These are phyloP conservation scores for Cataglyphis livida DNA, from an alignment of 2,888 invertebrate species.

Conservation along the genomic window DNA sequence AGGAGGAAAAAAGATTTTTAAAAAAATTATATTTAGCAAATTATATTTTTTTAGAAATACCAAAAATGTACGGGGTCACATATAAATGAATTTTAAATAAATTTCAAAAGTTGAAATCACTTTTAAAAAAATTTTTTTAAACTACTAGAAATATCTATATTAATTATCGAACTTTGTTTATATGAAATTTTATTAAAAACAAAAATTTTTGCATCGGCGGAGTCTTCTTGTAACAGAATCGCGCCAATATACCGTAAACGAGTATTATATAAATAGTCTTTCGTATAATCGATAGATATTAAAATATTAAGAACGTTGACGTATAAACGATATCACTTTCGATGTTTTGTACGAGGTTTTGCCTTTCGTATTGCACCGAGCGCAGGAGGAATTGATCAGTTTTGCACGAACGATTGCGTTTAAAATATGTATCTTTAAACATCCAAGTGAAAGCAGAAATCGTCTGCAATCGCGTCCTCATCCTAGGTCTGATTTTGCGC, in stretches of 20 bases:
- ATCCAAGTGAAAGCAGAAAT: constrained; percentile 67
- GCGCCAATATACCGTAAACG: background rate
- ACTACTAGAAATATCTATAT: background rate
- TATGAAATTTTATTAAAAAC: background rate
- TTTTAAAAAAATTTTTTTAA: background rate
- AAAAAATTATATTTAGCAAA: constrained; percentile 7
- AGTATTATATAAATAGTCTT: background rate
- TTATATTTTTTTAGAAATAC: background rate
- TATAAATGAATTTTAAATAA: background rate
- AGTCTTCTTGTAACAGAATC: background rate
- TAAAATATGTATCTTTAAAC: constrained; percentile 39
- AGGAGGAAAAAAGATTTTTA: background rate
- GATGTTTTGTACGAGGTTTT: constrained; percentile 46
- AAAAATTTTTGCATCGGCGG: background rate
- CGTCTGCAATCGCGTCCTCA: constrained; percentile 29
- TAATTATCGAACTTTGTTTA: background rate
- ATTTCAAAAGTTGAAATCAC: background rate
- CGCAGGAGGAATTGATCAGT: constrained; percentile 54
- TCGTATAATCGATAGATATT: background rate
- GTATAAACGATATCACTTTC: constrained; percentile 67
- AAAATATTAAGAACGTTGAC: constrained; percentile 29
- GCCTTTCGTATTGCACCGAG: constrained; percentile 55
- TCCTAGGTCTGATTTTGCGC: constrained; percentile 45
- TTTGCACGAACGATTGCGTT: constrained; percentile 67
- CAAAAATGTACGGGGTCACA: background rate